Evolutionary conservation across 35 echinoderm and acorn worm species (phyloP), one percentile per base, ranked within the genome.

Genomic region (Apostichopus parvimensis): DNA sequence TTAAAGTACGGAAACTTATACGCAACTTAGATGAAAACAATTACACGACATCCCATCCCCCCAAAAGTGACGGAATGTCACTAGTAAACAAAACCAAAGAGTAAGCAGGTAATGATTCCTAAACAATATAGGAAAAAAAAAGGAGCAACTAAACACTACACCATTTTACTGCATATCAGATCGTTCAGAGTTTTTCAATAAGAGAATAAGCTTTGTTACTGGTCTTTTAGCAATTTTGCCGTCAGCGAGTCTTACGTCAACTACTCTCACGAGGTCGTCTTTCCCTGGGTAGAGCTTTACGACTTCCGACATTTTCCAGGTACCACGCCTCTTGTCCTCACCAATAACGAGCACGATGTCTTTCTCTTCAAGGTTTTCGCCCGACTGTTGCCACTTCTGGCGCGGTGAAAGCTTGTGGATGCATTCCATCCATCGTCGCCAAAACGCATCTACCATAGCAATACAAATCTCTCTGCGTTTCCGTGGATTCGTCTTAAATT

Each of bases 241-340:
- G 71, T 83, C 91, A 68, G 91, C 54, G 6, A 92, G 82, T 9
- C 22, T 92, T 56, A 83, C 75, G 8, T 92, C 93, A 6, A 96
- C 93, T 20, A 96, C 60, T 80, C 95, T 92, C 89, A 96, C 95
- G 34, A 96, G 95, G 17, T 96, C 60, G 70, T 94, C 95, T 87
- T 88, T 92, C 15, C 95, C 92, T 5, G 54, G 90, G 77, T 57
- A 80, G 53, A 91, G 73, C 9, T 24, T 92, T 23, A 57, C 1
- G 56, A 92, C 79, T 18, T 80, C 78, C 24, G 75, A 53, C 90
- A 91, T 91, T 64, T 83, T 91, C 90, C 91, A 92, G 12, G 2
- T 21, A 7, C 82, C 92, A 1, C 65, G 92, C 82, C 77, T 93
- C 58, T 81, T 79, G 17, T 93, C 77, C 53, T 93, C 92, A 12